Base-by-base conservation (phyloP, 2,888 invertebrate species). In the Lordiphosa andalusiaca region DNA sequence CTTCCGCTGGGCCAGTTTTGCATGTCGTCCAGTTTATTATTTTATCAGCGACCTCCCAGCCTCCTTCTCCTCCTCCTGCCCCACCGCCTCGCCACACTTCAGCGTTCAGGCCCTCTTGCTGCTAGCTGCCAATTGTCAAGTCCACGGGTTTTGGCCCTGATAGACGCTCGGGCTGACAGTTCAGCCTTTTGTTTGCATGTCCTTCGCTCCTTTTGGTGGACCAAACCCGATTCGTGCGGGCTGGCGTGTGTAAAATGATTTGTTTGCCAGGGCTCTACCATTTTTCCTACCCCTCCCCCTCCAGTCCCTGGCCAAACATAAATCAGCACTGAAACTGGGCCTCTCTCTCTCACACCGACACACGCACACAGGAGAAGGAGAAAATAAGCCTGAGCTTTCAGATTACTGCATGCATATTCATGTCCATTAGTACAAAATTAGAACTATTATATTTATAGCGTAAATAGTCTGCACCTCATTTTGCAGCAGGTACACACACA, bases 281-380 rank as follows among this genome's bases (percentile, higher is more conserved):
- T 16, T 40, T 48, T 46, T 19, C n/a, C 16, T 69, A 30, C 9
- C 30, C 30, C 30, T 10, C 9, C 30, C 30, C 30, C 9, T 4
- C 9, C 9, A 10, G 10, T 30, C 30, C 30, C 39, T 41, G 46
- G 61, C 50, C 54, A 56, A 30, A 39, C 65, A 78, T 74, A 74
- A 82, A 78, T 75, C 83, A 82, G 40, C 59, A 54, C 53, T 56
- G 55, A 40, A 59, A 50, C 59, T 55, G 55, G 47, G 54, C 41
- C 52, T 59, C 36, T 49, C 19, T 38, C 48, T 39, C 39, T 33
- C 51, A 61, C 50, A 49, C 54, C 39, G 37, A 36, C 51, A 61
- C 50, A 49, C 54, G 39, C 30, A 37, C 39, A 55, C 10, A 53
- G 13, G 33, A 6, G 25, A 33, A 33, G 35, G 21, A 25, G 52